These are phyloP conservation scores for Drosophila mimetica DNA, from an alignment of 2,888 invertebrate species.

Conservation along the genomic window DNA sequence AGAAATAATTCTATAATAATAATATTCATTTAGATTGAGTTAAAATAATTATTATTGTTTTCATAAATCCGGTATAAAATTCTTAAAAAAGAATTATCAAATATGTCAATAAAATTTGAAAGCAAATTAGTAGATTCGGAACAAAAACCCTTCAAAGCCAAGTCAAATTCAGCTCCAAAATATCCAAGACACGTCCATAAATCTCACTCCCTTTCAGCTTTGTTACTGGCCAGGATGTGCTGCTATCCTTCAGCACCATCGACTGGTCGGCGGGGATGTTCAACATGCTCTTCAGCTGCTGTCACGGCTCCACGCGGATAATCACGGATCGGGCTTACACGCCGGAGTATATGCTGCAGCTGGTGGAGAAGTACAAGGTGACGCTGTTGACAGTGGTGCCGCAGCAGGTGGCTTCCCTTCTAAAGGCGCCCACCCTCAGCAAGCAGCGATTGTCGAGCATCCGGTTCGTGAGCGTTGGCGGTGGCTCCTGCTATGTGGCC, in stretches of 20 bases:
- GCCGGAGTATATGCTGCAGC: slow-evolving; percentile 72
- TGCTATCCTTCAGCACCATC: slow-evolving; percentile 77
- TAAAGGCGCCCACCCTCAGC: slow-evolving; percentile 66
- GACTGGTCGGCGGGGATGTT: slow-evolving; percentile 81
- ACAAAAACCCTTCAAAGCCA: too few relatives aligned
- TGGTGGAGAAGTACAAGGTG: slow-evolving; percentile 78
- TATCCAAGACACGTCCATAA: background rate
- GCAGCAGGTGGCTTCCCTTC: slow-evolving; percentile 67
- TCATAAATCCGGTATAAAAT: too few relatives aligned
- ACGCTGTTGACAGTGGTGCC: slow-evolving; percentile 74
- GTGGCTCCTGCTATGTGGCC: slow-evolving; percentile 74
- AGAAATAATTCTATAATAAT: too few relatives aligned
- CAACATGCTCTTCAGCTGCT: slow-evolving; percentile 77
- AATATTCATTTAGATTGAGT: too few relatives aligned
- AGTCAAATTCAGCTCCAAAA: background rate
- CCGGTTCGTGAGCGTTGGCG: slow-evolving; percentile 72
- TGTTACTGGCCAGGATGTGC: slow-evolving; percentile 76
- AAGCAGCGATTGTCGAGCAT: slow-evolving; percentile 66
- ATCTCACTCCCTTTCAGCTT: slow-evolving; percentile 54
- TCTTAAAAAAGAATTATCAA: too few relatives aligned
- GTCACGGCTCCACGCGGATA: slow-evolving; percentile 78
- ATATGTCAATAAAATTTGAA: too few relatives aligned
- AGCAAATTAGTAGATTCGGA: too few relatives aligned
- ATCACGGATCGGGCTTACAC: slow-evolving; percentile 76
- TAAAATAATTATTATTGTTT: too few relatives aligned